These are phyloP conservation scores for Halcyon malimbica DNA, from an alignment of 2,113 vertebrate species.

Conservation along the genomic window DNA sequence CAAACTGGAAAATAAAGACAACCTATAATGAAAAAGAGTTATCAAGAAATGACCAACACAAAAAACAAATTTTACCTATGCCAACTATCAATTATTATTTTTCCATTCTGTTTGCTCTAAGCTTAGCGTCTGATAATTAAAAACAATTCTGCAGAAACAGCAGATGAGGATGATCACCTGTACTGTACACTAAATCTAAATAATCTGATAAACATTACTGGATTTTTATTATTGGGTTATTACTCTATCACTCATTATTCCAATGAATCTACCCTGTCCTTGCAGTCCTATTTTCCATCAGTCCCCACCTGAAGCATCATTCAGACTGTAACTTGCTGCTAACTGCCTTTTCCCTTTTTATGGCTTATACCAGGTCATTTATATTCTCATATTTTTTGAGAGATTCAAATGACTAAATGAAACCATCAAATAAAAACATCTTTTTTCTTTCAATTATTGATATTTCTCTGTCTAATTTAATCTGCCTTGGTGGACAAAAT, in stretches of 20 bases:
- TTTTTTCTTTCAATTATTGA: not conserved
- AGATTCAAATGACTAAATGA: not conserved
- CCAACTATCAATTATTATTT: not conserved
- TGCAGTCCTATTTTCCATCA: not conserved
- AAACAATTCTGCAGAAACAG: not conserved
- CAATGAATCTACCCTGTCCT: not conserved
- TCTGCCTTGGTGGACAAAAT: not conserved
- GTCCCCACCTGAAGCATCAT: not conserved
- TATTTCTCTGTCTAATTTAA: not conserved
- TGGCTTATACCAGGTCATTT: not conserved
- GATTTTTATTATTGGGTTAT: not conserved
- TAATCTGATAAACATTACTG: not conserved
- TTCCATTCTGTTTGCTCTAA: not conserved
- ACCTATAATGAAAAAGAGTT: not conserved
- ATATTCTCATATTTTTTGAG: not conserved
- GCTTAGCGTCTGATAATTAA: not conserved
- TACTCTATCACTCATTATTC: not conserved
- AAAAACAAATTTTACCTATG: not conserved
- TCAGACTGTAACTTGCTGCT: not conserved
- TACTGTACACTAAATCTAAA: not conserved
- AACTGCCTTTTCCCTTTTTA: not conserved
- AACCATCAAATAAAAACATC: not conserved
- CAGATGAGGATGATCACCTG: not conserved
- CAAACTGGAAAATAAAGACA: not conserved
- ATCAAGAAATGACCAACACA: not conserved